Conservation (phyloP, 1,140 invertebrate species). For the Dendroctonus valens region DNA sequence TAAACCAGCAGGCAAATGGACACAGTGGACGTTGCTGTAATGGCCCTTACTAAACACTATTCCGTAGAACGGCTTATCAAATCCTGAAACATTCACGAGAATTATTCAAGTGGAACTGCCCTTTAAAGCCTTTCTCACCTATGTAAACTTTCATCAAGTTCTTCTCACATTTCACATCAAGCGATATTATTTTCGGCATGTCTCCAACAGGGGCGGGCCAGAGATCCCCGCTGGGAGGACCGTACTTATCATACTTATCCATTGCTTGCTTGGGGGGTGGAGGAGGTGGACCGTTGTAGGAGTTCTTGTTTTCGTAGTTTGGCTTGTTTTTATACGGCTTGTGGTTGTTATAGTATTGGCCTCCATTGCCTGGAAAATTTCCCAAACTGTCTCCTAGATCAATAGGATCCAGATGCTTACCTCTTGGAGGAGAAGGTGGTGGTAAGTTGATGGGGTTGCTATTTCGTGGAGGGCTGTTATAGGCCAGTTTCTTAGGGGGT, state of each 20-base stretch:
- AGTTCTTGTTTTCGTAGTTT: conserved; percentile 52
- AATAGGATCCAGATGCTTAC: not conserved
- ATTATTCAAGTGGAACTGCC: not conserved
- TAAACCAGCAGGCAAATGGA: conserved; percentile 83
- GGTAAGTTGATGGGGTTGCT: conserved; percentile 44
- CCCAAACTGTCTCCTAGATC: not conserved
- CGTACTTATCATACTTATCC: conserved; percentile 55
- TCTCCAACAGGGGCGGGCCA: conserved; percentile 79
- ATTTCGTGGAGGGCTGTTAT: conserved; percentile 52
- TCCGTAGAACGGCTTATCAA: conserved; percentile 92
- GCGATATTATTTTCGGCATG: conserved; percentile 86
- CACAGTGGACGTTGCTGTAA: conserved; percentile 88
- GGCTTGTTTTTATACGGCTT: conserved; percentile 46
- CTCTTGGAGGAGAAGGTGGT: conserved; percentile 34
- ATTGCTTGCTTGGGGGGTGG: conserved; percentile 59
- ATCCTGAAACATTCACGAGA: conserved; percentile 52
- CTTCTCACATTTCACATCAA: conserved; percentile 94
- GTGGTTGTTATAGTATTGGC: conserved; percentile 49
- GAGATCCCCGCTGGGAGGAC: conserved; percentile 59
- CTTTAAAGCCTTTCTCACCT: conserved; percentile 41
- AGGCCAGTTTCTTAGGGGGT: conserved; percentile 53
- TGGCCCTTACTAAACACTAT: conserved; percentile 92
- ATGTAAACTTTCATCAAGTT: conserved; percentile 90
- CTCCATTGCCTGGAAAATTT: conserved; percentile 23
- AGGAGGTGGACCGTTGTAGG: conserved; percentile 67